Evolutionary conservation across 2,113 vertebrate species (phyloP).

Genomic region (Spilogale gracilis): DNA sequence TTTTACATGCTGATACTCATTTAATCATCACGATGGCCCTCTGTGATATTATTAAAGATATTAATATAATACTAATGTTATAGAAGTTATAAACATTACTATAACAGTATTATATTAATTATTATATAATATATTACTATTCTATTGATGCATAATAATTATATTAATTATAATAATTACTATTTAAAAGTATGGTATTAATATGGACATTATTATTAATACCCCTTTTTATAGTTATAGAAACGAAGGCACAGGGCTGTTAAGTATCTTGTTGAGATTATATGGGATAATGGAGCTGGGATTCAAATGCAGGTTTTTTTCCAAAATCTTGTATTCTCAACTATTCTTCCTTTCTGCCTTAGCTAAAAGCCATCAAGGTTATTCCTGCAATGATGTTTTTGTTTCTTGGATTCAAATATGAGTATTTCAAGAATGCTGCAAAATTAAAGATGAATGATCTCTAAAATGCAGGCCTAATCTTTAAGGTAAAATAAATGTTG

Average conservation of each 20-base stretch:
- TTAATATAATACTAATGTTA: too few species aligned
- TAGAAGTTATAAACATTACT: background rate
- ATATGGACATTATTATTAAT: background rate
- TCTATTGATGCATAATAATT: too few species aligned
- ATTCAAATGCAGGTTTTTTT: background rate
- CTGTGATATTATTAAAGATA: too few species aligned
- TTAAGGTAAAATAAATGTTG: constrained; percentile 9
- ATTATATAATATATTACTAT: too few species aligned
- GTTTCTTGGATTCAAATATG: background rate
- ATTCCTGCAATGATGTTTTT: background rate
- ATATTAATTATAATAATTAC: too few species aligned
- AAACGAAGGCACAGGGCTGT: background rate
- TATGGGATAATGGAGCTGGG: background rate
- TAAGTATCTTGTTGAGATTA: background rate
- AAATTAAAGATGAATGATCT: background rate
- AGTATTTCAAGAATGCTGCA: background rate
- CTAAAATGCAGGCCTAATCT: background rate
- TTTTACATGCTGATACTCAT: background rate
- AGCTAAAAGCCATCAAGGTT: background rate
- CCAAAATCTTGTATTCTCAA: background rate
- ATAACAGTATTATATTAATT: background rate
- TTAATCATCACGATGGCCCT: background rate
- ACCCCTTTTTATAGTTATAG: background rate
- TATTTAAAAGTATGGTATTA: too few species aligned
- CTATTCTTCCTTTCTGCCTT: background rate